phyloP scores from a whole-genome alignment of 2,113 vertebrate species.

The Serilophus lunatus region DNA sequence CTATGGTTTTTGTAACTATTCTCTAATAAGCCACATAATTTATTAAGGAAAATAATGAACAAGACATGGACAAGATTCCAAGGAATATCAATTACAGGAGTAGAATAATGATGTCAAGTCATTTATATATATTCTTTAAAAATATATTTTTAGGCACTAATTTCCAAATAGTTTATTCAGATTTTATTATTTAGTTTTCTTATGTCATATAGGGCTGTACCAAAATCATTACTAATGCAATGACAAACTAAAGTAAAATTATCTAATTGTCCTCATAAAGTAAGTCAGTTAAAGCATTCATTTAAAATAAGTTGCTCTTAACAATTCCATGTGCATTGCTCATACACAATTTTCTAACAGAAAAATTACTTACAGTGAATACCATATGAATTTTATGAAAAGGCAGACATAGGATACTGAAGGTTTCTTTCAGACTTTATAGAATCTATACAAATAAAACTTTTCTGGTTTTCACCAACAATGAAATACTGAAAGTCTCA shows the following conservation, averaged over 20 bases:
- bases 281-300: background rate
- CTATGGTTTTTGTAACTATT: background rate
- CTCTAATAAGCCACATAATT: background rate
- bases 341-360: too few species aligned
- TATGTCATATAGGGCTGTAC: background rate
- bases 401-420: background rate
- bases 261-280: background rate
- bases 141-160: background rate
- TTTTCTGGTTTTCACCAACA: background rate
- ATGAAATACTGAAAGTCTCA: background rate
- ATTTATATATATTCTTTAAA: background rate
- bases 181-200: background rate
- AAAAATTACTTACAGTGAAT: background rate
- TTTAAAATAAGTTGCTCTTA: background rate
- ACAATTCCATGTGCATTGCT: background rate
- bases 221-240: background rate
- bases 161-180: background rate
- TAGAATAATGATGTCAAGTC: background rate
- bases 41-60: background rate
- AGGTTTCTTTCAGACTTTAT: background rate
- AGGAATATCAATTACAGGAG: background rate
- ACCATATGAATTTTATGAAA: background rate
- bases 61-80: background rate
- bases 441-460: background rate
- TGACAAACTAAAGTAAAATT: background rate